Conservation (phyloP, 2,888 invertebrate genomes). For the Campaea margaritaria region DNA sequence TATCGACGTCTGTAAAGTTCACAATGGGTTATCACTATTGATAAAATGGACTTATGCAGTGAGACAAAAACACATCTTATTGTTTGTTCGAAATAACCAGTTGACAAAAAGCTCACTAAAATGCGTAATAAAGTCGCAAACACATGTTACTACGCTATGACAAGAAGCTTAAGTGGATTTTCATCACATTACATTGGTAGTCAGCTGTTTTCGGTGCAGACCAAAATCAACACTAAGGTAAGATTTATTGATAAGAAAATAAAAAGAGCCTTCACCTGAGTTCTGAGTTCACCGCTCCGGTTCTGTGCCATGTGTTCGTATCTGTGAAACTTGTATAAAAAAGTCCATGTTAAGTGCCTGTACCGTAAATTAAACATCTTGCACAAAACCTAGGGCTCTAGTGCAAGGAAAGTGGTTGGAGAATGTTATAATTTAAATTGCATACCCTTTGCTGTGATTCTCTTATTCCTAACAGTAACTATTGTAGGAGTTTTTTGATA, state of each 20-base stretch:
- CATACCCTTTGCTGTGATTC: neutral
- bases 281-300: neutral
- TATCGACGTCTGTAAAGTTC: constrained; percentile 64
- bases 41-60: constrained; percentile 59
- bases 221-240: constrained; percentile 70
- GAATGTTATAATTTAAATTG: neutral
- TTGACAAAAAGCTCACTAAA: constrained; percentile 46
- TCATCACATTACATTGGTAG: constrained; percentile 45
- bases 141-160: constrained; percentile 54
- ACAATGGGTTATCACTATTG: constrained; percentile 77
- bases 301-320: neutral
- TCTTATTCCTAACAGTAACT: neutral
- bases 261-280: constrained; percentile 10
- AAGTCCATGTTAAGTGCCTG: too few relatives aligned
- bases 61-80: constrained; percentile 54
- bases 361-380: too few relatives aligned
- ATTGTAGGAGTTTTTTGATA: neutral
- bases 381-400: too few relatives aligned
- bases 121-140: constrained; percentile 66
- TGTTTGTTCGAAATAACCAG: constrained; percentile 42
- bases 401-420: too few relatives aligned
- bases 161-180: constrained; percentile 49
- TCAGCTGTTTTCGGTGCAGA: constrained; percentile 50
- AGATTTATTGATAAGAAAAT: constrained; percentile 40
- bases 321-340: neutral